These are phyloP conservation scores for Leptogaster cylindrica DNA, from an alignment of 2,888 invertebrate species.

Conservation along the genomic window DNA sequence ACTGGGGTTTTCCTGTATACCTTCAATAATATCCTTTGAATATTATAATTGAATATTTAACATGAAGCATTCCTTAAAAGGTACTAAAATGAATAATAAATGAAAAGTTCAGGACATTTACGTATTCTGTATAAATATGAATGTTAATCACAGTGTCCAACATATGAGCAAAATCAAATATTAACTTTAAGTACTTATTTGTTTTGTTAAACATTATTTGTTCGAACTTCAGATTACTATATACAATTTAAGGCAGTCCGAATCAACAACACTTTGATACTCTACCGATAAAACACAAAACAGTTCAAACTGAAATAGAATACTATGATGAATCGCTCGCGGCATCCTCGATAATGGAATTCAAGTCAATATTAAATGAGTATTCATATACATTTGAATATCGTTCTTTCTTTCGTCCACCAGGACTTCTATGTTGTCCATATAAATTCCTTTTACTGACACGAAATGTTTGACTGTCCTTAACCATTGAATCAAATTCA, in stretches of 20 bases:
- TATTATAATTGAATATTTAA: too few species aligned
- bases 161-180: constrained; percentile 21
- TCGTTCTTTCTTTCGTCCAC: constrained; percentile 58
- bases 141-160: constrained; percentile 22
- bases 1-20: too few species aligned
- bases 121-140: constrained; percentile 4
- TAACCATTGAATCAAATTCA: constrained; percentile 58
- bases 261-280: constrained; percentile 8
- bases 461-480: constrained; percentile 63
- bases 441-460: constrained; percentile 63
- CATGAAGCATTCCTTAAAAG: constrained; percentile 21
- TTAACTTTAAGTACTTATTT: too few species aligned
- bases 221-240: constrained; percentile 16
- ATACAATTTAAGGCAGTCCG: constrained; percentile 28
- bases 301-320: constrained; percentile 46
- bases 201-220: constrained; percentile 7
- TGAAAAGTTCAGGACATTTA: too few species aligned
- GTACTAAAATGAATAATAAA: too few species aligned
- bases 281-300: neutral
- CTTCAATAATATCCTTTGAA: too few species aligned
- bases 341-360: constrained; percentile 62
- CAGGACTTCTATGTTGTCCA: constrained; percentile 62
- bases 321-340: constrained; percentile 63
- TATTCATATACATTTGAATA: constrained; percentile 63
- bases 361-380: constrained; percentile 62